phyloP scores from a whole-genome alignment of 1,140 invertebrate genomes.

The Pseudomyrmex sp. region DNA sequence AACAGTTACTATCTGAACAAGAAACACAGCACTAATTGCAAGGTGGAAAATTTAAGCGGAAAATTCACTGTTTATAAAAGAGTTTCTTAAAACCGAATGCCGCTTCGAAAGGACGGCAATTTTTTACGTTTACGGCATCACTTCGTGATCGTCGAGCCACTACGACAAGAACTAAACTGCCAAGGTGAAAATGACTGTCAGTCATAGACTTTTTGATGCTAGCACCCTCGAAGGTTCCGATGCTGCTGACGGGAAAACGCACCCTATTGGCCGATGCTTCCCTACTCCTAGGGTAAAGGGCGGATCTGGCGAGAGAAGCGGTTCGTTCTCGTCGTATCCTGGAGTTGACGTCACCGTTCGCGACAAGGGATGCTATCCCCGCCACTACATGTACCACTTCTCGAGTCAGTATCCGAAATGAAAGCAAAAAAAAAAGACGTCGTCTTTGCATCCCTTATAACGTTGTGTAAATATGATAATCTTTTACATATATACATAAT shows the following conservation, averaged over 20 bases:
- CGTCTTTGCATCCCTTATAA: constrained; percentile 53
- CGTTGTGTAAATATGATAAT: not conserved
- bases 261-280: constrained; percentile 74
- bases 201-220: constrained; percentile 79
- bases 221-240: constrained; percentile 66
- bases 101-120: not conserved
- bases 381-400: constrained; percentile 29
- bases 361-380: constrained; percentile 50
- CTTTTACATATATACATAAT: not conserved
- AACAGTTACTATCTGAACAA: too few species aligned
- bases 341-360: constrained; percentile 61
- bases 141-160: not conserved
- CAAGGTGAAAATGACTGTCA: constrained; percentile 77
- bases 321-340: constrained; percentile 57
- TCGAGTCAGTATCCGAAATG: constrained; percentile 45
- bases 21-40: not conserved
- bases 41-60: not conserved
- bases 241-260: constrained; percentile 28
- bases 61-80: too few species aligned
- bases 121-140: not conserved
- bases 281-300: constrained; percentile 76
- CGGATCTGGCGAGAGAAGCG: constrained; percentile 70
- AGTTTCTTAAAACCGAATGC: constrained; percentile 8
- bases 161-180: constrained; percentile 55
- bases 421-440: constrained; percentile 68